phyloP scores from a whole-genome alignment of 2,797 vertebrate species.

The Gila robusta region DNA sequence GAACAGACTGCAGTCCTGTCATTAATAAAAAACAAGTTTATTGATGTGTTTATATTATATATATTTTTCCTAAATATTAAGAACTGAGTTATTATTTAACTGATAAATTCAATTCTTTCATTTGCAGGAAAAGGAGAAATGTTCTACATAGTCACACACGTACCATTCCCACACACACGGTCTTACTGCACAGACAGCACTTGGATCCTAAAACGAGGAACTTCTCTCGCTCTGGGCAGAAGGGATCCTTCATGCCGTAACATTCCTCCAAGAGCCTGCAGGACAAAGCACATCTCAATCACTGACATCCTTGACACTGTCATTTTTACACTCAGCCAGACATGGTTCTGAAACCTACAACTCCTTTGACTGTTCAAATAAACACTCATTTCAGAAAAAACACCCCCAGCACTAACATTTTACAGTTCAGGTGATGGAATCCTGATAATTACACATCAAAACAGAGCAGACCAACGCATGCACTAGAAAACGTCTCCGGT shows the following conservation, averaged over 20 bases:
- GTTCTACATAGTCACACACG: slow-evolving; percentile 57
- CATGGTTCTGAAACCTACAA: too few species aligned
- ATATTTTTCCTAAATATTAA: neutral
- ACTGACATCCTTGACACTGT: too few species aligned
- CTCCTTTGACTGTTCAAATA: neutral
- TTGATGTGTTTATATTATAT: too few species aligned
- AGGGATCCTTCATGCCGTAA: slow-evolving; percentile 88
- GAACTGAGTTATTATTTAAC: neutral
- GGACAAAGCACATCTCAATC: slow-evolving; percentile 11
- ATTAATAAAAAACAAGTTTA: slow-evolving; percentile 5
- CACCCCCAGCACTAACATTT: neutral
- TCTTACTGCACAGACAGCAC: slow-evolving; percentile 82
- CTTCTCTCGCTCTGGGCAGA: slow-evolving; percentile 82
- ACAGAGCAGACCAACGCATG: neutral
- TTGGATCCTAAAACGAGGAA: slow-evolving; percentile 87
- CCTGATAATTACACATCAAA: neutral
- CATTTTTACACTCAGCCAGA: too few species aligned
- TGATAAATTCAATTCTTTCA: too few species aligned
- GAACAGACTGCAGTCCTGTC: slow-evolving; percentile 91
- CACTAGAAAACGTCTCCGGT: too few species aligned
- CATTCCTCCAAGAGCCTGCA: slow-evolving; percentile 88
- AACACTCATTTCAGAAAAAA: neutral
- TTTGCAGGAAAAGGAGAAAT: neutral
- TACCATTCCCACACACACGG: slow-evolving; percentile 86
- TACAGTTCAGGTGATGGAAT: neutral